Conservation (phyloP, 1,140 invertebrate species). For the Bombus terrestris region DNA sequence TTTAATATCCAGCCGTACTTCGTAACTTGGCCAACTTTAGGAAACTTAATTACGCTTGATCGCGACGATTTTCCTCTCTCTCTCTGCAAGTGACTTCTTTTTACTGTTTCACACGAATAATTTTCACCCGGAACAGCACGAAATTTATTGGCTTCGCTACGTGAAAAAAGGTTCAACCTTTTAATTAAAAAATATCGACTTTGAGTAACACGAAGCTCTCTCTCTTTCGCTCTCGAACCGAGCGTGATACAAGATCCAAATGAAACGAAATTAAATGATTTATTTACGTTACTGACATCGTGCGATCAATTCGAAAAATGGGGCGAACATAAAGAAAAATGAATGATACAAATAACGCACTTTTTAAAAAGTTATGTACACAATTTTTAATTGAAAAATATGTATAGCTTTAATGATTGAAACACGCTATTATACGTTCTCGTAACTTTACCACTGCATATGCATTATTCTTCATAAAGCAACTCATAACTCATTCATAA, state of each 20-base stretch:
- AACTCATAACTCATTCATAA: neutral
- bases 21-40: slow-evolving; percentile 20
- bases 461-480: neutral
- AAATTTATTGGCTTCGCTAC: slow-evolving; percentile 24
- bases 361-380: neutral
- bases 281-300: neutral
- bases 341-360: too few species aligned
- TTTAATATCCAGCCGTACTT: slow-evolving; percentile 23
- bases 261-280: neutral
- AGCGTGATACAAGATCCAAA: neutral
- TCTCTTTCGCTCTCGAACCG: neutral
- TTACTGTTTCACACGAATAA: slow-evolving; percentile 7
- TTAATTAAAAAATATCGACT: slow-evolving; percentile 25
- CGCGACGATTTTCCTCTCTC: slow-evolving; percentile 32
- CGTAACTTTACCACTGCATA: neutral
- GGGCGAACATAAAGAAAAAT: too few species aligned
- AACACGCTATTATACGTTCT: too few species aligned
- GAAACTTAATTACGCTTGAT: slow-evolving; percentile 47
- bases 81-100: neutral
- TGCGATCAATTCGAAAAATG: neutral
- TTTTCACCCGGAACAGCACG: neutral
- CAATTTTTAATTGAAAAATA: neutral
- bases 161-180: neutral
- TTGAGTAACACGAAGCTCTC: neutral
- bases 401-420: too few species aligned